These are phyloP conservation scores for Drosophila obscura DNA, from an alignment of 1,140 invertebrate species.

Conservation along the genomic window DNA sequence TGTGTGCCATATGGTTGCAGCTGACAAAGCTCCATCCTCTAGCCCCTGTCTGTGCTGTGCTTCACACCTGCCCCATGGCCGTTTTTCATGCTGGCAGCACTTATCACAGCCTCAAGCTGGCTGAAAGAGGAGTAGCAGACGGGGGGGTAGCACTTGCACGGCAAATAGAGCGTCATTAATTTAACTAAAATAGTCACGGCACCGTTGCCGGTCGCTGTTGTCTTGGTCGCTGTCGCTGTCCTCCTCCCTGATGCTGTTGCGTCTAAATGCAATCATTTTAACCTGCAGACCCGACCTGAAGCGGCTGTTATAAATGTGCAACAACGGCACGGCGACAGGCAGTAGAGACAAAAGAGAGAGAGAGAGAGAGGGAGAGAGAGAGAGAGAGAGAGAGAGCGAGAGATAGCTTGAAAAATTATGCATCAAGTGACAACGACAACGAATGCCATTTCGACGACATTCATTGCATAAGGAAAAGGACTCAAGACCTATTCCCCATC, in stretches of 20 bases:
- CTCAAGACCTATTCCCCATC: conserved; percentile 16
- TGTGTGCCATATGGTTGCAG: conserved; percentile 16
- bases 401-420: conserved; percentile 72
- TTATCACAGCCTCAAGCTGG: conserved; percentile 60
- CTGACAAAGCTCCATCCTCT: conserved; percentile 11
- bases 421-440: conserved; percentile 68
- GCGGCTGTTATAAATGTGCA: conserved; percentile 72
- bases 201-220: conserved; percentile 13
- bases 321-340: conserved; percentile 68
- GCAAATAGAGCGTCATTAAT: conserved; percentile 80
- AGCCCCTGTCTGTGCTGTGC: background rate
- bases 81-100: conserved; percentile 65
- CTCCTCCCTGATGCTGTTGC: conserved; percentile 9
- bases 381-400: too few relatives aligned
- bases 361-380: too few relatives aligned
- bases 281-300: conserved; percentile 30
- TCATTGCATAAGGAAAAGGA: conserved; percentile 32
- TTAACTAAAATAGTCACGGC: conserved; percentile 77
- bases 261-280: conserved; percentile 78
- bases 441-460: conserved; percentile 55
- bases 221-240: conserved; percentile 20
- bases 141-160: conserved; percentile 51
- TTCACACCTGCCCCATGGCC: conserved; percentile 17
- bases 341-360: background rate
- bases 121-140: background rate